Conservation (phyloP, 1,140 invertebrate genomes). For the Coenobita brevimanus region DNA sequence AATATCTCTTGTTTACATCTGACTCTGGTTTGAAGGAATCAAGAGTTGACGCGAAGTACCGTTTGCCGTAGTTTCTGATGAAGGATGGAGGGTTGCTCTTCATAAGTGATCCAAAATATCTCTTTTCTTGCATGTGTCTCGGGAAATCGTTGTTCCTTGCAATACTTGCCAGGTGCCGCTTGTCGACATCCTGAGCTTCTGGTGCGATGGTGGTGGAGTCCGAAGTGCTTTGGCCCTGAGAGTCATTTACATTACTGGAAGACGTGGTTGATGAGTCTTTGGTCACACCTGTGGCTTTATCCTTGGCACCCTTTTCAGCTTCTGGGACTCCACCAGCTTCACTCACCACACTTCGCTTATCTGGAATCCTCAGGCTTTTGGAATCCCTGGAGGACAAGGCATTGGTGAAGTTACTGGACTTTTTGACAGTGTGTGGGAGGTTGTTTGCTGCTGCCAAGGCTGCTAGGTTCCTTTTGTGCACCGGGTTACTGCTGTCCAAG, state of each 20-base stretch:
- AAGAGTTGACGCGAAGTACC: conserved; percentile 5
- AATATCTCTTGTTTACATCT: conserved; percentile 34
- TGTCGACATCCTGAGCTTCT: conserved; percentile 9
- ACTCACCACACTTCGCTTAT: conserved; percentile 18
- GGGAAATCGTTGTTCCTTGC: conserved; percentile 42
- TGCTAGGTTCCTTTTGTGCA: neutral
- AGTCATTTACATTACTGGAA: neutral
- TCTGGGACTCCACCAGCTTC: neutral
- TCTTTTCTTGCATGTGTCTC: conserved; percentile 25
- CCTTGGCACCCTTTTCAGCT: neutral
- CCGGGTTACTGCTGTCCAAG: neutral
- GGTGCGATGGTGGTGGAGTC: too few species aligned
- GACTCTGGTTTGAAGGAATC: neutral
- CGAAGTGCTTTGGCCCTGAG: neutral
- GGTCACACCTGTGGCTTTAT: neutral
- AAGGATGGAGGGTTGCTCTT: conserved; percentile 28
- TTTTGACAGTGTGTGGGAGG: neutral
- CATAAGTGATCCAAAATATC: conserved; percentile 31
- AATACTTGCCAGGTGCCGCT: conserved; percentile 45
- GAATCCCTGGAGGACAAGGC: neutral
- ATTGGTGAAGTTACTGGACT: neutral
- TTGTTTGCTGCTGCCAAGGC: conserved; percentile 5
- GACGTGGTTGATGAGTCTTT: neutral
- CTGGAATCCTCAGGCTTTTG: neutral
- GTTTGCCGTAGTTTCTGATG: neutral